Percentiles rank a stretch among this genome's conserved stretches.
Conservation (phyloP, 2,797 vertebrate genomes). For the Parauchenoglanis punctatus region DNA sequence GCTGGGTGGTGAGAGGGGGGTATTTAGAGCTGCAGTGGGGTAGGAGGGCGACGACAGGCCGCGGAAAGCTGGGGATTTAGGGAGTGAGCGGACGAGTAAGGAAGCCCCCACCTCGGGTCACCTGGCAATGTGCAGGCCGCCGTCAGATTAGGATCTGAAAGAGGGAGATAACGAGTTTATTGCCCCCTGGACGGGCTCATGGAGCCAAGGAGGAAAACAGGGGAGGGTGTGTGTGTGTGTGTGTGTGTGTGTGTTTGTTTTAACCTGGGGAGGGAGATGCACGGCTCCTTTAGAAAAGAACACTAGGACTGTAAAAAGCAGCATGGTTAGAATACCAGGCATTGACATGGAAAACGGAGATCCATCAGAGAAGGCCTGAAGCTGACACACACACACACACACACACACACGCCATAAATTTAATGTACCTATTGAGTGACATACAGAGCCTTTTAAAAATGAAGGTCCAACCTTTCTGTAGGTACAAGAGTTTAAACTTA, state of each 20-base stretch:
- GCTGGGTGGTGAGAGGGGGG: conserved; percentile 68
- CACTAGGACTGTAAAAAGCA: conserved; percentile 69
- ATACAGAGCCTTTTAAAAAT: conserved; percentile 10
- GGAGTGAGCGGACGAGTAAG: conserved; percentile 63
- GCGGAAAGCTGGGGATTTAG: conserved; percentile 77
- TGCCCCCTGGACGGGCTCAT: conserved; percentile 79
- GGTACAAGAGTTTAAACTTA: conserved; percentile 3
- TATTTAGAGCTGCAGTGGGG: conserved; percentile 67
- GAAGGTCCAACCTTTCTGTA: background rate
- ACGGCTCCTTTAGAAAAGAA: conserved; percentile 66
- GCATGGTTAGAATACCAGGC: conserved; percentile 77
- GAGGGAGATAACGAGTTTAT: conserved; percentile 94
- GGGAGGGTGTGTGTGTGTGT: conserved; percentile 73
- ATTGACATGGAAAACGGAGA: conserved; percentile 54
- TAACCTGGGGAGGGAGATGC: conserved; percentile 82
- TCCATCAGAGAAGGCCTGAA: conserved; percentile 66
- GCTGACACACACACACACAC: conserved; percentile 50
- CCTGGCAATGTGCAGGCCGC: conserved; percentile 87
- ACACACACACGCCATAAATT: conserved; percentile 44
- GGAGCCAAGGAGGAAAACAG: conserved; percentile 75
- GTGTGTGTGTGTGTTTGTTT: conserved; percentile 84
- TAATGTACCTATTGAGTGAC: conserved; percentile 20
- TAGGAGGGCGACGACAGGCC: conserved; percentile 77
- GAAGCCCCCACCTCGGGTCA: conserved; percentile 81
- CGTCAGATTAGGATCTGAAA: conserved; percentile 98